Conservation (phyloP, 2,888 invertebrate genomes). For the Proisotoma minuta region DNA sequence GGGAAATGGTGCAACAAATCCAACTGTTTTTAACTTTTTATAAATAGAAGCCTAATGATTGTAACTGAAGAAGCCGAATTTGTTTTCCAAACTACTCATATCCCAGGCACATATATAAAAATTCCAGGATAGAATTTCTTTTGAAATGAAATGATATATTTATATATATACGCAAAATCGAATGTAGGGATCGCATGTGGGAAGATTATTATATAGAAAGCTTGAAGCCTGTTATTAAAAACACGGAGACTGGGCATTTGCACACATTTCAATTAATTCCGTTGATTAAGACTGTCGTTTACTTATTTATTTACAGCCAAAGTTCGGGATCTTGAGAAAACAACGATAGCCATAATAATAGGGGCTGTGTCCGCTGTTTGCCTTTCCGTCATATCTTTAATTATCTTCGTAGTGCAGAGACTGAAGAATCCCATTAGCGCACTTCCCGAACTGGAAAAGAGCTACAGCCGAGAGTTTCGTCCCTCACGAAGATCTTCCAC, state of each 20-base stretch:
- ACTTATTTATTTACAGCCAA: conserved; percentile 37
- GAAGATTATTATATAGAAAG: conserved; percentile 24
- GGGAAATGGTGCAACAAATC: no score
- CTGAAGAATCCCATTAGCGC: conserved; percentile 43
- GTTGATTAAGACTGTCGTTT: no score
- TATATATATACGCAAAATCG: no score
- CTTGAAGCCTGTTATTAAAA: conserved; percentile 35
- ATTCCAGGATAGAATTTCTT: no score
- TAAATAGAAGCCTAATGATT: no score
- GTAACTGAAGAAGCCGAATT: no score
- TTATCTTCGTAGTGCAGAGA: conserved; percentile 46
- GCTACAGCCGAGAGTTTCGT: conserved; percentile 45
- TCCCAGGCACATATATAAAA: no score
- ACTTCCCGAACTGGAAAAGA: conserved; percentile 41
- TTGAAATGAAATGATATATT: no score
- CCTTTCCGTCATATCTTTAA: conserved; percentile 41
- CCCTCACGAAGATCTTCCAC: conserved; percentile 43
- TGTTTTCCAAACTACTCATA: no score
- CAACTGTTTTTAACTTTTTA: no score
- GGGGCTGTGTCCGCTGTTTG: conserved; percentile 43
- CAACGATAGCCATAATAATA: conserved; percentile 47
- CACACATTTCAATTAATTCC: conserved; percentile 34
- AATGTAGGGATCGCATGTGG: conserved; percentile 19
- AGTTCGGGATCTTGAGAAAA: conserved; percentile 46
- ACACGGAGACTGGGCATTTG: conserved; percentile 36